Conservation (phyloP, 2,113 vertebrate species). For the Trichechus manatus region DNA sequence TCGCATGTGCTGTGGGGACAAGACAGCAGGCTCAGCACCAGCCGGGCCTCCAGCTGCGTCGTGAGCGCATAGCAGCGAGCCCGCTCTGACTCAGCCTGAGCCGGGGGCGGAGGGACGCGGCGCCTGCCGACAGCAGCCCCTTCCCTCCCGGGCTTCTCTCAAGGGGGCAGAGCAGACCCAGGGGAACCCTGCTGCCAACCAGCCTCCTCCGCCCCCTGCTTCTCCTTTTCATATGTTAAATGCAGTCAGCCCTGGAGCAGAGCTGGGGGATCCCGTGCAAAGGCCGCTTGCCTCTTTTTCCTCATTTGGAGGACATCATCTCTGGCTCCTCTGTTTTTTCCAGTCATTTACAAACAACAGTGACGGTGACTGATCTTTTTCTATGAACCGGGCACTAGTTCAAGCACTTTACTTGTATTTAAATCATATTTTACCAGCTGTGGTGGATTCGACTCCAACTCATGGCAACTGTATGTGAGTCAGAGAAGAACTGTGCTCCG, state of each 20-base stretch:
- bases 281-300: not conserved
- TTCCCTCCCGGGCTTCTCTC: no score
- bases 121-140: not conserved
- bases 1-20: constrained; percentile 95
- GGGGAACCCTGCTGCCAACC: not conserved
- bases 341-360: not conserved
- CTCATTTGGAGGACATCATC: not conserved
- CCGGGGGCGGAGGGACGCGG: not conserved
- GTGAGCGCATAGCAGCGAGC: not conserved
- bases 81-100: not conserved
- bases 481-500: no score
- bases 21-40: not conserved
- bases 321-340: not conserved
- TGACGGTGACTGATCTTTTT: no score
- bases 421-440: no score
- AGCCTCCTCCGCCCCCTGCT: no score
- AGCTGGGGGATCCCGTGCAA: not conserved
- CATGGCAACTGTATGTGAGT: no score
- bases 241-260: no score
- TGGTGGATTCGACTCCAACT: no score
- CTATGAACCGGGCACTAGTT: no score
- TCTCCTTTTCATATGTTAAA: no score
- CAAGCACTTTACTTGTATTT: no score
- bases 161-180: not conserved
- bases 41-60: not conserved